phyloP scores from a whole-genome alignment of 2,888 invertebrate species.

The Temnothorax ravouxi region DNA sequence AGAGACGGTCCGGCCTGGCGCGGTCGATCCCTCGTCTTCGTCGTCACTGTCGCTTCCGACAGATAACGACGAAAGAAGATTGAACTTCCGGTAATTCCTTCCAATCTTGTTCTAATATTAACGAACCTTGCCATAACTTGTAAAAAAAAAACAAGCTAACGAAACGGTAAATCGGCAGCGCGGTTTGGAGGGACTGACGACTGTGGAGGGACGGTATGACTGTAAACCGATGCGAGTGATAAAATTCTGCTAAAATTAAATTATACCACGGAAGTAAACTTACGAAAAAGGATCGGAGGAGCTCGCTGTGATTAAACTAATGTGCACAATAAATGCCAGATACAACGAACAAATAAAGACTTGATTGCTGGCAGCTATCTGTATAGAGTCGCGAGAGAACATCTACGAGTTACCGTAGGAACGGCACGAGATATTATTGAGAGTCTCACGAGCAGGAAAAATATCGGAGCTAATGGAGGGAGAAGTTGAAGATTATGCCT shows the following conservation, averaged over 20 bases:
- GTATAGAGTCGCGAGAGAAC: neutral
- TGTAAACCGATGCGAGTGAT: slow-evolving; percentile 61
- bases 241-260: slow-evolving; percentile 60
- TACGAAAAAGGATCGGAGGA: slow-evolving; percentile 32
- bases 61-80: slow-evolving; percentile 58
- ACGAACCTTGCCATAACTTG: slow-evolving; percentile 11
- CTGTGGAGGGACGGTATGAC: neutral
- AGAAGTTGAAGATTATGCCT: slow-evolving; percentile 33
- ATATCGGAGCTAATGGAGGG: slow-evolving; percentile 25
- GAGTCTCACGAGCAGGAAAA: slow-evolving; percentile 25
- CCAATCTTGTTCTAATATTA: neutral
- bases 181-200: neutral
- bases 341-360: slow-evolving; percentile 58
- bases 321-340: slow-evolving; percentile 68
- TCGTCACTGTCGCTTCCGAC: slow-evolving; percentile 49
- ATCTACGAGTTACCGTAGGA: neutral
- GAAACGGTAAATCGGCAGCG: neutral
- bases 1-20: slow-evolving; percentile 7
- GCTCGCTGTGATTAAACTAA: slow-evolving; percentile 72
- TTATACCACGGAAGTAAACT: slow-evolving; percentile 62
- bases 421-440: slow-evolving; percentile 39
- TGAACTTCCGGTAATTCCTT: slow-evolving; percentile 31
- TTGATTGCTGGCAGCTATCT: slow-evolving; percentile 37
- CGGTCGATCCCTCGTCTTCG: slow-evolving; percentile 5
- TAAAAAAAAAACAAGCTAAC: neutral